Base-by-base conservation (phyloP, 1,140 invertebrate genomes). In the Hormaphis cornu region DNA sequence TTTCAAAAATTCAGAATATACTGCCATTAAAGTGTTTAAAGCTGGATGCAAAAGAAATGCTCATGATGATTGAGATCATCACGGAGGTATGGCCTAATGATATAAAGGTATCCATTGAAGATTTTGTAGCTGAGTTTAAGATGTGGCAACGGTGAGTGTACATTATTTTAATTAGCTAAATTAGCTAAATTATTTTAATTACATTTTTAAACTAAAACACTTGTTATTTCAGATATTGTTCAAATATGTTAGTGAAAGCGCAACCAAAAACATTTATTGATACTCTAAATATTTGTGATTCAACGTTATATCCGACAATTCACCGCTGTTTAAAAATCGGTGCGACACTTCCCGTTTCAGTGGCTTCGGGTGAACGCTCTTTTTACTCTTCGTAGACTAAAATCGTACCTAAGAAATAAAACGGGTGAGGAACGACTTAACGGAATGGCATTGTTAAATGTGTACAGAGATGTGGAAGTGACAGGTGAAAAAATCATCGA, bases 1-100 rank as follows among this genome's bases (percentile, higher is more conserved):
- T 37, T 5, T 56, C 53, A 24, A 56, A 37, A 56, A 56, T 56
- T 56, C 53, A 56, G 37, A 56, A 56, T 56, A 56, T 56, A 35
- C 33, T 56, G 4, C 33, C 33, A 1, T 35, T 12, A 22, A 56
- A 56, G 53, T 56, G 53, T 8, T 56, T 33, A 14, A 33, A 56
- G 20, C 53, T 56, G 33, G 37, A 56, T 37, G 22, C 30, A 56
- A 56, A 56, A 37, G 10, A 56, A 37, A 56, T 56, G 18, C 35
- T 30, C 37, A 20, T 22, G 37, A 56, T 33, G 2, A 33, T 56
- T 35, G 37, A 37, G 35, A 56, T 20, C 22, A 35, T 56, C 37
- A 20, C 33, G 22, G 22, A 56, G 22, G 33, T 20, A 56, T 37
- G 53, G 20, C 53, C 33, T 35, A 56, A 56, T 33, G n/a, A 37